A percentile compares a stretch with the other conserved stretches of the same genome.
Conservation (phyloP, 2,888 invertebrate genomes). For the Coronaproctus castanopsis region DNA sequence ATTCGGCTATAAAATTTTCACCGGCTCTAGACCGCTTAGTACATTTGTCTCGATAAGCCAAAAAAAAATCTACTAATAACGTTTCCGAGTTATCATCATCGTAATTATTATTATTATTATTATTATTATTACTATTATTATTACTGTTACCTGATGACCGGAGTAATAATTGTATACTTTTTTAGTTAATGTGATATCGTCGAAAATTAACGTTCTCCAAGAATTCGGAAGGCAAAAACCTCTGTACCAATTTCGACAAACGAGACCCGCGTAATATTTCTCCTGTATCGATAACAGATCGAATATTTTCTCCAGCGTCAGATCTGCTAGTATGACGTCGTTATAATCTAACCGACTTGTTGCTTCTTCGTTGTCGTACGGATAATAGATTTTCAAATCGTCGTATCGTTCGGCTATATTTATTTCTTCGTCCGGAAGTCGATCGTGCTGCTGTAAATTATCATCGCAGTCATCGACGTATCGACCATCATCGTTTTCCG, state of each 20-base stretch:
- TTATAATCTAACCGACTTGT: constrained; percentile 20
- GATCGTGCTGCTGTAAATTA: neutral
- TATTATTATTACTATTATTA: no score
- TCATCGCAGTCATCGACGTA: constrained; percentile 1
- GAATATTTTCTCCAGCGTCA: constrained; percentile 51
- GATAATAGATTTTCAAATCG: neutral
- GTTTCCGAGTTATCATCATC: no score
- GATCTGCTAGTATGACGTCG: constrained; percentile 35
- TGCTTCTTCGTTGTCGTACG: neutral
- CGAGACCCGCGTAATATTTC: constrained; percentile 52
- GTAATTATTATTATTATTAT: no score
- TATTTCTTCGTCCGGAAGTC: no score
- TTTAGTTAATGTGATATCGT: constrained; percentile 50
- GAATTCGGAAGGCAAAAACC: constrained; percentile 50
- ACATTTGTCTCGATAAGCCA: no score
- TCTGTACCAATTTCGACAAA: constrained; percentile 41
- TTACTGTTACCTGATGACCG: constrained; percentile 55
- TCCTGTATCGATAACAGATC: constrained; percentile 42
- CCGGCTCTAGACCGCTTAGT: no score
- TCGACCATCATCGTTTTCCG: neutral
- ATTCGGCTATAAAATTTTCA: no score
- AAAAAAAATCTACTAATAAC: no score
- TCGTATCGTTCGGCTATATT: neutral
- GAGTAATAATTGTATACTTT: constrained; percentile 58
- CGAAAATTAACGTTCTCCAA: constrained; percentile 53